Conservation (phyloP, 2,113 vertebrate genomes). For the Lynx canadensis region DNA sequence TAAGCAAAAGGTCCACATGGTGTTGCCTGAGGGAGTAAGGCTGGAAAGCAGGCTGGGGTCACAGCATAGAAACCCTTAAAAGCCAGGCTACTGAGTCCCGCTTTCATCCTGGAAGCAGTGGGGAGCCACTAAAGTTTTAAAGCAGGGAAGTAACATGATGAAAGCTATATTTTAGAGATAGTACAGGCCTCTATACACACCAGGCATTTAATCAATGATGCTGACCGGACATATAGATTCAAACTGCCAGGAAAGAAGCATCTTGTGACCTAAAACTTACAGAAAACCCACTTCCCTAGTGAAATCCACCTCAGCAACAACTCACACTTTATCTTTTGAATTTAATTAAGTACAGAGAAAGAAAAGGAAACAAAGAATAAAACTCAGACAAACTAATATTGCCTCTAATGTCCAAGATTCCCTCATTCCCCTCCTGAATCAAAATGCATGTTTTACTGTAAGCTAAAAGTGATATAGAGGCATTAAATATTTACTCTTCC, state of each 20-base stretch:
- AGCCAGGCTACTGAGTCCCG: neutral
- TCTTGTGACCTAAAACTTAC: conserved; percentile 58
- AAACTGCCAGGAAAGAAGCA: conserved; percentile 68
- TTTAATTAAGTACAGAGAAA: conserved; percentile 50
- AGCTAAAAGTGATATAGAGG: conserved; percentile 79
- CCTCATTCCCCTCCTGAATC: conserved; percentile 53
- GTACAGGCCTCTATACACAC: neutral
- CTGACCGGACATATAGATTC: conserved; percentile 60
- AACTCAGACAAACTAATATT: neutral
- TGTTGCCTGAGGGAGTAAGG: neutral
- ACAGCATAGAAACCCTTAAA: neutral
- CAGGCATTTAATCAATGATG: conserved; percentile 69
- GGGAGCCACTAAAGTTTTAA: conserved; percentile 15
- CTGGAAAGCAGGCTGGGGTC: neutral
- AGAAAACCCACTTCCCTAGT: conserved; percentile 44
- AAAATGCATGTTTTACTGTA: conserved; percentile 51
- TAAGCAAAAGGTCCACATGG: neutral
- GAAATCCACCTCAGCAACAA: conserved; percentile 51
- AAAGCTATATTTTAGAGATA: conserved; percentile 27
- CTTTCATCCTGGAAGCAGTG: conserved; percentile 23
- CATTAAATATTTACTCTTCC: conserved; percentile 88
- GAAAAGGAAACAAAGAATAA: conserved; percentile 47
- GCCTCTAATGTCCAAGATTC: neutral
- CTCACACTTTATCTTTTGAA: conserved; percentile 33
- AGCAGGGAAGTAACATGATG: conserved; percentile 23